Conservation (phyloP, 2,113 vertebrate genomes). For the Nycticebus coucang region DNA sequence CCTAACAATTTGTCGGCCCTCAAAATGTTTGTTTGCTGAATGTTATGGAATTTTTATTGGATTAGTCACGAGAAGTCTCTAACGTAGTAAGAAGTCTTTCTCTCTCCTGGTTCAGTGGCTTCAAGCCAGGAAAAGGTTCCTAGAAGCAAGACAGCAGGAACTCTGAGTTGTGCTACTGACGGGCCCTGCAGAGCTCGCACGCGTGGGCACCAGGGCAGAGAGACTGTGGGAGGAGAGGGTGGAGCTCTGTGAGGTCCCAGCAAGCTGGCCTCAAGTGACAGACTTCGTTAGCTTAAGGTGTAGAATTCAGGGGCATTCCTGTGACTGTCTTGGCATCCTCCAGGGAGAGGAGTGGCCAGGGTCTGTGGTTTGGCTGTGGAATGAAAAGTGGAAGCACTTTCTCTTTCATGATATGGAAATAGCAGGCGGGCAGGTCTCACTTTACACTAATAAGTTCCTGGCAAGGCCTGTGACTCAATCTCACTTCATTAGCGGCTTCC, state of each 20-base stretch:
- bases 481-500: slow-evolving; percentile 59
- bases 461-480: slow-evolving; percentile 65
- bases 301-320: slow-evolving; percentile 72
- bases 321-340: slow-evolving; percentile 82
- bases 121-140: not conserved
- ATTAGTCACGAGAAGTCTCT: slow-evolving; percentile 1
- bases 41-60: not conserved
- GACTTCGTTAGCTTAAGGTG: slow-evolving; percentile 80
- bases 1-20: not conserved
- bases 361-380: slow-evolving; percentile 79
- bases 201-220: not conserved
- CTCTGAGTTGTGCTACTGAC: not conserved
- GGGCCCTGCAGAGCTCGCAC: not conserved
- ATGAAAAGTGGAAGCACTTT: slow-evolving; percentile 69
- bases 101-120: not conserved
- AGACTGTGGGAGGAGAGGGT: not conserved
- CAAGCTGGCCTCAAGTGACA: slow-evolving; percentile 81
- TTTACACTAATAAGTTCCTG: slow-evolving; percentile 61
- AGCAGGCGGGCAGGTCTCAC: slow-evolving; percentile 67
- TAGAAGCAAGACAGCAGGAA: not conserved
- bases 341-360: slow-evolving; percentile 74
- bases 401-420: slow-evolving; percentile 75
- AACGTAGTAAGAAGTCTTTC: not conserved
- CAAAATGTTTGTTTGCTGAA: not conserved
- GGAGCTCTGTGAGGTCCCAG: not conserved